Evolutionary conservation across 2,797 vertebrate genomes (phyloP).

Genomic region (Peromyscus eremicus): DNA sequence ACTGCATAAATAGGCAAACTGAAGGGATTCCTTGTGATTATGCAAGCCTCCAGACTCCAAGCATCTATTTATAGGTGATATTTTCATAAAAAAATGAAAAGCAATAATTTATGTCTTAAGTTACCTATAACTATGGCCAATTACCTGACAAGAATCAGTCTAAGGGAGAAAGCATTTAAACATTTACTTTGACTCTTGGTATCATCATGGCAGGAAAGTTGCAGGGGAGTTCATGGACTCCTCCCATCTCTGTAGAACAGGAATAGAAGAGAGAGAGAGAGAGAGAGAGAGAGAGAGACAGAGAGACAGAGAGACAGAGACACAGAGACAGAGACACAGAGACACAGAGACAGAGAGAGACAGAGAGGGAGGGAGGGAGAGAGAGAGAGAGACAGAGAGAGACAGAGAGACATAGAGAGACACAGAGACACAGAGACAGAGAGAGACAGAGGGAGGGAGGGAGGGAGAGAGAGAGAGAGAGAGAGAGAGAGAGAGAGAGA

Average conservation of each 20-base stretch:
- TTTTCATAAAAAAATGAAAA: constrained; percentile 28
- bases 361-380: no score
- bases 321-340: no score
- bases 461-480: no score
- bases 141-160: background rate
- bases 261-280: background rate
- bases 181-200: background rate
- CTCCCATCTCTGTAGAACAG: background rate
- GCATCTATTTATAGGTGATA: background rate
- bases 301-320: no score
- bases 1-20: background rate
- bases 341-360: no score
- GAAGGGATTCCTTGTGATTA: background rate
- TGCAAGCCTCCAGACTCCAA: background rate
- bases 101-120: background rate
- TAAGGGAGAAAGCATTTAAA: background rate
- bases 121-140: background rate
- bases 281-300: background rate
- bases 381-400: no score
- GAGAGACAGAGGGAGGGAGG: background rate
- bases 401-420: background rate
- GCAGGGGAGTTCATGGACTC: background rate
- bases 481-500: no score
- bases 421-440: background rate
- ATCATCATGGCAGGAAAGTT: background rate